These are phyloP conservation scores for Dasyornis broadbenti DNA, from an alignment of 2,113 vertebrate species.

Conservation along the genomic window DNA sequence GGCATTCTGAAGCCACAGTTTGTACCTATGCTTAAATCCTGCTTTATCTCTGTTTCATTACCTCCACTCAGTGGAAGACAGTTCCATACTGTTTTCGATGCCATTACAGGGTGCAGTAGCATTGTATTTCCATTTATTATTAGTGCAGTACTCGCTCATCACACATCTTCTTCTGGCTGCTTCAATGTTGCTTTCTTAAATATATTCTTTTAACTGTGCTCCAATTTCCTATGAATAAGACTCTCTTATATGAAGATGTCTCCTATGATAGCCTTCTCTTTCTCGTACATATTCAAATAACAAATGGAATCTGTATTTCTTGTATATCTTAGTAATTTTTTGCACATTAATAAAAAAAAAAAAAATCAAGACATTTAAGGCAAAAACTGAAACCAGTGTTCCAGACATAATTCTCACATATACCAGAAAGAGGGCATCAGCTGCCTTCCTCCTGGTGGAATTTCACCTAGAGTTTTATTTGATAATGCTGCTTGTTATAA, in stretches of 20 bases:
- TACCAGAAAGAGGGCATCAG: background rate
- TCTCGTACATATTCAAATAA: constrained; percentile 26
- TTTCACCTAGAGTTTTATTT: background rate
- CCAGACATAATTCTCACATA: background rate
- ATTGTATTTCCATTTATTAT: constrained; percentile 18
- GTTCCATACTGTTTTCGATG: background rate
- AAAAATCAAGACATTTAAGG: background rate
- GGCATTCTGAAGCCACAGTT: background rate
- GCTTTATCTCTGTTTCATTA: background rate
- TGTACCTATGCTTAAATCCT: background rate
- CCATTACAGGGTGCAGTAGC: background rate
- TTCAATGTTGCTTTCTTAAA: background rate
- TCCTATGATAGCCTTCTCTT: background rate
- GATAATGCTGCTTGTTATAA: background rate
- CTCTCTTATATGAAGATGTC: background rate
- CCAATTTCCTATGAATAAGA: constrained; percentile 21
- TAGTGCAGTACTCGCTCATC: background rate
- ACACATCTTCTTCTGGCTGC: background rate
- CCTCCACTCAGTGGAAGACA: background rate
- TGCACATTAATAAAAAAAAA: background rate
- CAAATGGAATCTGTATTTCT: background rate
- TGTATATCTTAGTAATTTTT: background rate
- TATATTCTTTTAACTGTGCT: constrained; percentile 25
- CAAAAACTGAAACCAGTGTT: background rate
- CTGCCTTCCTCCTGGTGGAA: background rate